Conservation (phyloP, 2,888 invertebrate genomes). For the Heliconius sara region DNA sequence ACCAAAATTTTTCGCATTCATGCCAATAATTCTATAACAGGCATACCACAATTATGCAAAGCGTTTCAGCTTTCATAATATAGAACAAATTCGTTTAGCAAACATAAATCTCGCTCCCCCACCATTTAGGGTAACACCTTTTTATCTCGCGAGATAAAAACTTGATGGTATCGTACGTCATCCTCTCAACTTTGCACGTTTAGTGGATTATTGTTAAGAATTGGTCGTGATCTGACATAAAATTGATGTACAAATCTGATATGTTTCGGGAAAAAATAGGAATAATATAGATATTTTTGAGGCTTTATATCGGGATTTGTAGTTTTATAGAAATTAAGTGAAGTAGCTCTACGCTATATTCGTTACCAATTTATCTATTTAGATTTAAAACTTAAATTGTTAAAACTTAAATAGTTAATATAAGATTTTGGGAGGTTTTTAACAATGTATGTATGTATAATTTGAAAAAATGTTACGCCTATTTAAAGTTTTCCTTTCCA, state of each 20-base stretch:
- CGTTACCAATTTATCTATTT: too few relatives aligned
- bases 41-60: constrained; percentile 29
- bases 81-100: constrained; percentile 30
- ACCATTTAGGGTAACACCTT: constrained; percentile 36
- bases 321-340: too few relatives aligned
- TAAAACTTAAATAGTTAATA: too few relatives aligned
- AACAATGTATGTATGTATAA: too few relatives aligned
- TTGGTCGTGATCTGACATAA: background rate
- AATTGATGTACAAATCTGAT: background rate
- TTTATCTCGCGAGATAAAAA: constrained; percentile 36
- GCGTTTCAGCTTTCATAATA: constrained; percentile 25
- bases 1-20: background rate
- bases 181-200: constrained; percentile 20
- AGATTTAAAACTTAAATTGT: too few relatives aligned
- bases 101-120: constrained; percentile 32
- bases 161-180: constrained; percentile 25
- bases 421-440: too few relatives aligned
- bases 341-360: too few relatives aligned
- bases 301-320: too few relatives aligned
- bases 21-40: constrained; percentile 14
- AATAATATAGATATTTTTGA: too few relatives aligned
- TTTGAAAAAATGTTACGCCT: too few relatives aligned
- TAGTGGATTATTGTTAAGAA: constrained; percentile 28
- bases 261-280: too few relatives aligned
- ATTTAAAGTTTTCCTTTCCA: too few relatives aligned